Evolutionary conservation across 2,113 vertebrate species (phyloP), one percentile per base, ranked within the genome.

Genomic region (Colossoma macropomum): DNA sequence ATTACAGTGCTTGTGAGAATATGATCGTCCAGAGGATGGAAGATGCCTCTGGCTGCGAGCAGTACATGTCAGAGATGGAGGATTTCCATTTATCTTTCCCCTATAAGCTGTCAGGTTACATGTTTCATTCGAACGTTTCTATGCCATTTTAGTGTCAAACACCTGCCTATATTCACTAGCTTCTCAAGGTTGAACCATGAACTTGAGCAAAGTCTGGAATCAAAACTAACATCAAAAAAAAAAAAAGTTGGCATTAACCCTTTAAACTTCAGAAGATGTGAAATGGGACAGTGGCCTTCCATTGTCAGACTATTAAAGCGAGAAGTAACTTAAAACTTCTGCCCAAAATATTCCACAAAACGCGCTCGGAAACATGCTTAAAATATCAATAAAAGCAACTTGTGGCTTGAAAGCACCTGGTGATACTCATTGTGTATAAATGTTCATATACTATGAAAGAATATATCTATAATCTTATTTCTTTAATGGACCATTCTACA

Each of bases 1-100:
- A 81, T 81, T 81, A 81, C 41, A 17, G 45, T 27, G 9, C 71
- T 65, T 23, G 2, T 81, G 71, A 81, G 79, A 52, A 73, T 54
- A 75, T 30, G 15, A 21, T 38, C 50, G 25, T 75, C 60, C 71
- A 75, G 60, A 75, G 60, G 25, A 65, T 81, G 34, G 62, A 81
- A 41, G 59, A 63, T 66, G 80, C 80, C 30, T 75, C 71, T 75
- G 71, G 60, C 71, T 54, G 28, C 23, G 60, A 81, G n/a, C 45
- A 52, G 59, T 65, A 81, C 80, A 65, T 19, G 70, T 23, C 79
- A 63, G 28, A 3, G 21, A 50, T 56, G 23, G 63, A 70, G 38
- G 48, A 45, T 66, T 66, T 75, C 6, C 25, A 52, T 81, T 45
- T 81, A 48, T 65, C 19, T 54, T 10, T 25, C 17, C 6, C n/a